Conservation (phyloP, 2,113 vertebrate species). For the Corythornis cristatus region DNA sequence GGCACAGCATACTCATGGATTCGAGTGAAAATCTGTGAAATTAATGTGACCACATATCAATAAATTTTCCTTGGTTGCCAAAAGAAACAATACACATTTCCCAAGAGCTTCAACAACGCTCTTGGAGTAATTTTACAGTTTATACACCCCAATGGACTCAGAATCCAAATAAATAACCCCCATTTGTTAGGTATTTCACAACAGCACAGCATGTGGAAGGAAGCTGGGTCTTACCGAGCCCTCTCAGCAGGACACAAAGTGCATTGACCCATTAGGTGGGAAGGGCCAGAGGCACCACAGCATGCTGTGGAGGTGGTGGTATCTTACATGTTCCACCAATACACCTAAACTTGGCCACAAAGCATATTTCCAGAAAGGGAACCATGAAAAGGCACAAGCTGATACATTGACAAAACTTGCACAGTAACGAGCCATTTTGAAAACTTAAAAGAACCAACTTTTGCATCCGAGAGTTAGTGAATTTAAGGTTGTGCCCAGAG, state of each 20-base stretch:
- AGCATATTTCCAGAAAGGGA: neutral
- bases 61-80: neutral
- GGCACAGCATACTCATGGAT: neutral
- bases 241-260: neutral
- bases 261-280: accelerated
- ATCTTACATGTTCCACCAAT: accelerated
- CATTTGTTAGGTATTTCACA: neutral
- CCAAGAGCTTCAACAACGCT: neutral
- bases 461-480: accelerated
- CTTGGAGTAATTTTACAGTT: neutral
- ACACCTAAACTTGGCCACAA: neutral
- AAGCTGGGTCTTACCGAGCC: neutral
- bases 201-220: accelerated
- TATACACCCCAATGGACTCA: neutral
- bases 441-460: neutral
- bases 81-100: neutral
- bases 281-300: neutral
- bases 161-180: neutral
- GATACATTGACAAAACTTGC: neutral
- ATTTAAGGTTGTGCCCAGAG: neutral
- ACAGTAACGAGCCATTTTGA: neutral
- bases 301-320: too few species aligned
- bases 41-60: too few species aligned
- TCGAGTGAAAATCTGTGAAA: neutral
- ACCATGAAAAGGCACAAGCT: neutral